Conservation (phyloP, 2,888 invertebrate species). For the Baronia brevicornis region DNA sequence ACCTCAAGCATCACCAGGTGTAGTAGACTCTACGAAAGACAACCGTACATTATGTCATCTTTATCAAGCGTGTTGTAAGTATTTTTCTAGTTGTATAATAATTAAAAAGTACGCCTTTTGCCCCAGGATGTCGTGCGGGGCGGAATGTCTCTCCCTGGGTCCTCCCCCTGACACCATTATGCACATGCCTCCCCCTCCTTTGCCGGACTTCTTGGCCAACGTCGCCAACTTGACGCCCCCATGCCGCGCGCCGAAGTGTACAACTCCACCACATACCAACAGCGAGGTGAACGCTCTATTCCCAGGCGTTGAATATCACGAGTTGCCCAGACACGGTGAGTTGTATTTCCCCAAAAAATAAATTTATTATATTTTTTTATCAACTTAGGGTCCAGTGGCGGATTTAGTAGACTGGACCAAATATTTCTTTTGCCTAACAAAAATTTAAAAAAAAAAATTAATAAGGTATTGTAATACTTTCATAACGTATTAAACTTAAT, state of each 20-base stretch:
- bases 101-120: not conserved
- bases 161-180: conserved; percentile 89
- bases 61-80: too few relatives aligned
- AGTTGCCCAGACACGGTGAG: conserved; percentile 84
- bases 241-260: conserved; percentile 80
- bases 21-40: too few relatives aligned
- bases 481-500: too few relatives aligned
- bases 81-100: too few relatives aligned
- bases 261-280: conserved; percentile 71
- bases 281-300: conserved; percentile 68
- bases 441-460: too few relatives aligned
- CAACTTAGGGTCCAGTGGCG: too few relatives aligned
- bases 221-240: conserved; percentile 78
- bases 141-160: conserved; percentile 78
- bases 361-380: conserved; percentile 1
- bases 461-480: too few relatives aligned
- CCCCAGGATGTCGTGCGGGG: conserved; percentile 74
- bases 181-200: conserved; percentile 89
- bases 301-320: conserved; percentile 85
- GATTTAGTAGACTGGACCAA: too few relatives aligned
- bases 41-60: too few relatives aligned
- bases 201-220: conserved; percentile 81
- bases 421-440: too few relatives aligned
- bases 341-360: not conserved
- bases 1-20: too few relatives aligned